Percentiles rank a stretch among this genome's conserved stretches.
Evolutionary conservation across 2,888 invertebrate genomes (phyloP).

Genomic region (Callosobruchus maculatus): DNA sequence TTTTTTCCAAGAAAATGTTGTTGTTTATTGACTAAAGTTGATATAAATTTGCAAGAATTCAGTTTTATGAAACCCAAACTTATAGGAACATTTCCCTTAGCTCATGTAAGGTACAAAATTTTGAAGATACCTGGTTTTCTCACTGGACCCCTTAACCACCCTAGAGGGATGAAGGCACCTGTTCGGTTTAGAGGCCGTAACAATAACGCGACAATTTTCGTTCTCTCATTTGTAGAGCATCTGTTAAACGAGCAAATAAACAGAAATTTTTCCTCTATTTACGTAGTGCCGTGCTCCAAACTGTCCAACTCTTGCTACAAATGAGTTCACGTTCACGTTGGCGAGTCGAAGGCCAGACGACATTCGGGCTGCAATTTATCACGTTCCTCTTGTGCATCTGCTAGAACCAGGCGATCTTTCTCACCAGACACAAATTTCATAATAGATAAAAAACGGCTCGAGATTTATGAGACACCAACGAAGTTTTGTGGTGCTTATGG

Average conservation of each 20-base stretch:
- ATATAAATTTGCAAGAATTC: too few relatives aligned
- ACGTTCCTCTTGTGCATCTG: neutral
- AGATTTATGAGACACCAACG: neutral
- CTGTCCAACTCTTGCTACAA: neutral
- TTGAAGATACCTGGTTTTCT: too few relatives aligned
- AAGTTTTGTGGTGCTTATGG: neutral
- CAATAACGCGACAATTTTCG: neutral
- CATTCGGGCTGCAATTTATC: neutral
- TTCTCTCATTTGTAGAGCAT: neutral
- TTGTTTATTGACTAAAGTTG: too few relatives aligned
- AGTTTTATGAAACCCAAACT: too few relatives aligned
- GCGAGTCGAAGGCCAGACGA: neutral
- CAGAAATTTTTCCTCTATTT: neutral
- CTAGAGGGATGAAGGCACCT: neutral
- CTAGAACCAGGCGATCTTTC: neutral
- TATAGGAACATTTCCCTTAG: too few relatives aligned
- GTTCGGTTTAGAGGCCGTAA: neutral
- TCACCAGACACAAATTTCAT: neutral
- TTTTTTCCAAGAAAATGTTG: too few relatives aligned
- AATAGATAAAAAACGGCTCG: neutral
- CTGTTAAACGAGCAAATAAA: neutral
- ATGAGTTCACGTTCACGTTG: neutral
- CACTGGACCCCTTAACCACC: too few relatives aligned
- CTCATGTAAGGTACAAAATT: too few relatives aligned
- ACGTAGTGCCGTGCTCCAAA: neutral